These are phyloP conservation scores for Crotalus horridus DNA, from an alignment of 2,113 vertebrate species.

Conservation along the genomic window DNA sequence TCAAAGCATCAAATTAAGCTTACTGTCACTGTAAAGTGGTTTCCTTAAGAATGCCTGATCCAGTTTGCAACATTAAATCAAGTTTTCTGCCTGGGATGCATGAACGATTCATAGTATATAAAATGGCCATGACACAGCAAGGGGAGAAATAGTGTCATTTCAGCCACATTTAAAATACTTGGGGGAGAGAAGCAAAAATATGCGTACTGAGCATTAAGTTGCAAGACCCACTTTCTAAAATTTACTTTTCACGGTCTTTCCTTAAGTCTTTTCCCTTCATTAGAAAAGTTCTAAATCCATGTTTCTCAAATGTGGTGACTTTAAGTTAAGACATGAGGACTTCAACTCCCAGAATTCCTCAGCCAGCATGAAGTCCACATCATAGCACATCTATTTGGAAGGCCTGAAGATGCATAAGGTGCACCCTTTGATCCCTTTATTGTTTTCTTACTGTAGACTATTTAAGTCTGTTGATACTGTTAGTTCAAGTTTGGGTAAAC, in stretches of 20 bases:
- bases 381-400: not conserved
- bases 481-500: not conserved
- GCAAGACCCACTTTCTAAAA: not conserved
- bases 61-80: constrained; percentile 6
- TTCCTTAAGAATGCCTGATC: constrained; percentile 9
- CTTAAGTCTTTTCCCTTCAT: not conserved
- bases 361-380: not conserved
- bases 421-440: not conserved
- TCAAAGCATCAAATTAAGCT: not conserved
- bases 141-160: not conserved
- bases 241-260: not conserved
- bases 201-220: not conserved
- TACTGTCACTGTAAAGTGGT: not conserved
- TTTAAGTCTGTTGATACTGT: not conserved
- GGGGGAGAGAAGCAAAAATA: not conserved
- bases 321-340: not conserved
- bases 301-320: not conserved
- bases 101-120: not conserved
- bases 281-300: not conserved
- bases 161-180: not conserved
- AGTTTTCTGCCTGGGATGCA: not conserved
- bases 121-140: not conserved
- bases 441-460: not conserved
- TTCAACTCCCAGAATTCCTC: too few species aligned
- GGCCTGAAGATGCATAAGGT: not conserved